These are phyloP conservation scores for Pemphredon lugubris DNA, from an alignment of 2,888 invertebrate genomes.

Conservation along the genomic window DNA sequence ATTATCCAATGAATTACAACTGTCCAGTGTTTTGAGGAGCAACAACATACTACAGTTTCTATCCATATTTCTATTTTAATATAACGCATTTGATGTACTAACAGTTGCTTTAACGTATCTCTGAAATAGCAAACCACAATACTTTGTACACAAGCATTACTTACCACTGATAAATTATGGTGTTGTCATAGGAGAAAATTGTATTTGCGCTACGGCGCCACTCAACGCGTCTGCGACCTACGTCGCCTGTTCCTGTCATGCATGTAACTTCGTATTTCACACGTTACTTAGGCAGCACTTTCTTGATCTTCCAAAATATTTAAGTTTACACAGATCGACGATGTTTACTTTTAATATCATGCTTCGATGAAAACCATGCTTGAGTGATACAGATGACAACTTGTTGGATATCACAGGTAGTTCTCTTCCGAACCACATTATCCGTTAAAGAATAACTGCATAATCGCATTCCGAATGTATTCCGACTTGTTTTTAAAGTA, in stretches of 20 bases:
- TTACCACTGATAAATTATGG: conserved; percentile 40
- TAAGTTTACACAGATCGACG: conserved; percentile 28
- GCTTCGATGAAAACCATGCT: conserved; percentile 56
- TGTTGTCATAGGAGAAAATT: conserved; percentile 14
- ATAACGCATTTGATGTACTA: too few relatives aligned
- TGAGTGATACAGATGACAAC: conserved; percentile 50
- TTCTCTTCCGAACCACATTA: conserved; percentile 71
- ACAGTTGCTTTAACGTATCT: too few relatives aligned
- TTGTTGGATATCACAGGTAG: conserved; percentile 53
- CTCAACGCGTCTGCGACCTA: conserved; percentile 81
- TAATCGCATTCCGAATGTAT: conserved; percentile 71
- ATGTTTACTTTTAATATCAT: conserved; percentile 45
- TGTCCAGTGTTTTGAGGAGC: too few relatives aligned
- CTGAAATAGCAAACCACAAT: too few relatives aligned
- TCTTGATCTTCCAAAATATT: conserved; percentile 25
- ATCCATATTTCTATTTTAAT: too few relatives aligned
- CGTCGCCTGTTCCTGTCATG: conserved; percentile 80
- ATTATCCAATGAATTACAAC: too few relatives aligned
- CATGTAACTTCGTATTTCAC: conserved; percentile 78
- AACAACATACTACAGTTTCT: too few relatives aligned
- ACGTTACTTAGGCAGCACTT: conserved; percentile 59
- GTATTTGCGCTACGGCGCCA: conserved; percentile 80
- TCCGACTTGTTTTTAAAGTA: conserved; percentile 67
- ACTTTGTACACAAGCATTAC: too few relatives aligned
- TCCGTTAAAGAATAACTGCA: conserved; percentile 76